A percentile compares a stretch with the other conserved stretches of the same genome.
Conservation (phyloP, 2,113 vertebrate species). For the Chaetodon trifascialis region DNA sequence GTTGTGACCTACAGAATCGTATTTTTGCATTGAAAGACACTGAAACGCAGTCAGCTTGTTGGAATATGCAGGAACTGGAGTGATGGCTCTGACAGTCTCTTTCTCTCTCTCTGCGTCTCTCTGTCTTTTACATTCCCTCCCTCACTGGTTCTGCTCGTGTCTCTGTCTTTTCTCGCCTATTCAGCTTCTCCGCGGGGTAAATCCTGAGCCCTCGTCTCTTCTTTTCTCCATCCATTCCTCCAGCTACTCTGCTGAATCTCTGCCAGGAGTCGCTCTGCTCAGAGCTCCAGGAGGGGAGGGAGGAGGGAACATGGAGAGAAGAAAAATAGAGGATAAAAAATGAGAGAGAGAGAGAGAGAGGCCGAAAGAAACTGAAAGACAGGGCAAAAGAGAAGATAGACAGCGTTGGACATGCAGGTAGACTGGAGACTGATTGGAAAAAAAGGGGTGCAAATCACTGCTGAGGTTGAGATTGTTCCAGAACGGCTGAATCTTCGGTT, state of each 20-base stretch:
- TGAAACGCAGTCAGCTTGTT: slow-evolving; percentile 28
- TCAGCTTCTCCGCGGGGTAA: slow-evolving; percentile 64
- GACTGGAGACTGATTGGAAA: neutral
- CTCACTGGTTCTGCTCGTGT: slow-evolving; percentile 32
- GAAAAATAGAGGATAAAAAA: neutral
- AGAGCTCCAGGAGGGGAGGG: slow-evolving; percentile 13
- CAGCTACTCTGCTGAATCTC: slow-evolving; percentile 53
- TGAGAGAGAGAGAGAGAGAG: neutral
- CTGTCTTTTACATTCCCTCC: slow-evolving; percentile 42
- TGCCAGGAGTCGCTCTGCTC: slow-evolving; percentile 56
- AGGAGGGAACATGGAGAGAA: neutral
- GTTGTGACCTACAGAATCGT: neutral
- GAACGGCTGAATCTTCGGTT: neutral
- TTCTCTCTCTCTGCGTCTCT: slow-evolving; percentile 21
- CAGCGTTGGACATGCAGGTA: neutral
- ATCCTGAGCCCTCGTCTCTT: slow-evolving; percentile 50
- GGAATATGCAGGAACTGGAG: slow-evolving; percentile 16
- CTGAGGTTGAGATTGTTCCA: neutral
- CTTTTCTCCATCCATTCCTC: slow-evolving; percentile 52
- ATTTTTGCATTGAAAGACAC: slow-evolving; percentile 13
- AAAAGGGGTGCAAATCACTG: neutral
- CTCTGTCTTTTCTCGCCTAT: slow-evolving; percentile 37
- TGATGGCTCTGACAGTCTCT: slow-evolving; percentile 44
- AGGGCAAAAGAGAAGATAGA: neutral
- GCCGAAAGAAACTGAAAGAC: neutral